Conservation (phyloP, 2,888 invertebrate species). For the Ennomos fuscantarius region DNA sequence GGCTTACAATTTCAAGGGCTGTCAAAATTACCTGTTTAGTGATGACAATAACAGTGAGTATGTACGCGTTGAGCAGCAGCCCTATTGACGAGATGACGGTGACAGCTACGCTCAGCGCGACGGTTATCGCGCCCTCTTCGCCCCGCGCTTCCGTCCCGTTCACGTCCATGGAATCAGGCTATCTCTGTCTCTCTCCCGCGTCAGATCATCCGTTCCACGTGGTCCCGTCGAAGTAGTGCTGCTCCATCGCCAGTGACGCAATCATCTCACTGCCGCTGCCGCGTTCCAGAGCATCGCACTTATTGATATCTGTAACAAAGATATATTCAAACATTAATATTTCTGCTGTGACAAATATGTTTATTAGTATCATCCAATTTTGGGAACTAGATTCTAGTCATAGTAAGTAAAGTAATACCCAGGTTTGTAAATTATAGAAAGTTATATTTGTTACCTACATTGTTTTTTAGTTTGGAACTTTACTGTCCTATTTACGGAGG, state of each 20-base stretch:
- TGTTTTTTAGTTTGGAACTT: too few species aligned
- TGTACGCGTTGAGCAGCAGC: slow-evolving; percentile 90
- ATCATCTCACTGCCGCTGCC: slow-evolving; percentile 78
- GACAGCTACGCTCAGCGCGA: slow-evolving; percentile 88
- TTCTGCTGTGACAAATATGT: too few species aligned
- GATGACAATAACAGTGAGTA: slow-evolving; percentile 89
- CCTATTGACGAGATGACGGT: slow-evolving; percentile 89
- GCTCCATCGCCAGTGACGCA: slow-evolving; percentile 44
- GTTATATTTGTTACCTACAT: too few species aligned
- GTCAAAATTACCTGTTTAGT: slow-evolving; percentile 86
- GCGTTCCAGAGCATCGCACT: slow-evolving; percentile 75
- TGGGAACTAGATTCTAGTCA: too few species aligned
- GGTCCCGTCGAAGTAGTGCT: slow-evolving; percentile 33
- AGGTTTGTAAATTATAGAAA: too few species aligned
- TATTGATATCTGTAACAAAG: slow-evolving; percentile 53
- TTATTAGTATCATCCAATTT: too few species aligned
- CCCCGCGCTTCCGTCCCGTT: slow-evolving; percentile 76
- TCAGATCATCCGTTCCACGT: slow-evolving; percentile 59
- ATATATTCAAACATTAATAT: neutral
- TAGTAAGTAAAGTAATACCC: too few species aligned
- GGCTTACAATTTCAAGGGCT: too few species aligned
- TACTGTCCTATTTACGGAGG: too few species aligned
- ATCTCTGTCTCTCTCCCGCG: slow-evolving; percentile 53
- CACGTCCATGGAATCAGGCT: slow-evolving; percentile 65
- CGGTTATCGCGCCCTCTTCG: slow-evolving; percentile 86